These are phyloP conservation scores for Leptarthrus brevirostris DNA, from an alignment of 2,888 invertebrate genomes.

Conservation along the genomic window DNA sequence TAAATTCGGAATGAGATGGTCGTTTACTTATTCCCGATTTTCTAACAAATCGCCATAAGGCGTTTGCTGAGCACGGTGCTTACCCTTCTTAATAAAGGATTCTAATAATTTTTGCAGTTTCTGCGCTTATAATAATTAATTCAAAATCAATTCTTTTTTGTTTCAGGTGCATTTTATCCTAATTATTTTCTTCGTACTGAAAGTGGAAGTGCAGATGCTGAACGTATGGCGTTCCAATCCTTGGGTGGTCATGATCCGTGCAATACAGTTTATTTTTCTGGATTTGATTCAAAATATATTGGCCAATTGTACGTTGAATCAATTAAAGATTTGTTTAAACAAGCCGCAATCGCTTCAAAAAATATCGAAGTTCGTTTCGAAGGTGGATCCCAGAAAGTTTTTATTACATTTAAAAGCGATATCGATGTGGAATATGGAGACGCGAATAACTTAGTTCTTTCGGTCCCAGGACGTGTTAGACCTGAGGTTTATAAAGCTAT, in stretches of 20 bases:
- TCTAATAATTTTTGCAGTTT: too few species aligned
- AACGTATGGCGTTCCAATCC: conserved; percentile 74
- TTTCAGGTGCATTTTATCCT: conserved; percentile 83
- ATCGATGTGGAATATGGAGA: conserved; percentile 58
- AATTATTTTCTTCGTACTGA: conserved; percentile 80
- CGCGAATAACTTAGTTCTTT: conserved; percentile 61
- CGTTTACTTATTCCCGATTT: too few species aligned
- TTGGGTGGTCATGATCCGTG: conserved; percentile 82
- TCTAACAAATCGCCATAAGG: too few species aligned
- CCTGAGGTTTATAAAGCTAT: conserved; percentile 80
- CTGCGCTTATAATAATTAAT: too few species aligned
- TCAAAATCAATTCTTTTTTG: neutral
- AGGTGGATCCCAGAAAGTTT: conserved; percentile 72
- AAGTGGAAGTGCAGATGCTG: conserved; percentile 71
- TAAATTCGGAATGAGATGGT: too few species aligned
- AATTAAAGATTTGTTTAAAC: conserved; percentile 72
- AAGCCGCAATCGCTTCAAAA: conserved; percentile 65
- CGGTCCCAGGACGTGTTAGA: conserved; percentile 73
- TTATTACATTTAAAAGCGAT: conserved; percentile 73
- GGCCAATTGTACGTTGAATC: conserved; percentile 75
- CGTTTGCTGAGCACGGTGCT: too few species aligned
- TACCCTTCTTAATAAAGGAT: too few species aligned
- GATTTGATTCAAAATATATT: conserved; percentile 74
- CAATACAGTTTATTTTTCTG: conserved; percentile 77
- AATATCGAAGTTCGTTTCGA: conserved; percentile 66